Percentiles rank a stretch among this genome's conserved stretches.
Evolutionary conservation across 2,113 vertebrate species (phyloP).

Genomic region (Octodon degus): DNA sequence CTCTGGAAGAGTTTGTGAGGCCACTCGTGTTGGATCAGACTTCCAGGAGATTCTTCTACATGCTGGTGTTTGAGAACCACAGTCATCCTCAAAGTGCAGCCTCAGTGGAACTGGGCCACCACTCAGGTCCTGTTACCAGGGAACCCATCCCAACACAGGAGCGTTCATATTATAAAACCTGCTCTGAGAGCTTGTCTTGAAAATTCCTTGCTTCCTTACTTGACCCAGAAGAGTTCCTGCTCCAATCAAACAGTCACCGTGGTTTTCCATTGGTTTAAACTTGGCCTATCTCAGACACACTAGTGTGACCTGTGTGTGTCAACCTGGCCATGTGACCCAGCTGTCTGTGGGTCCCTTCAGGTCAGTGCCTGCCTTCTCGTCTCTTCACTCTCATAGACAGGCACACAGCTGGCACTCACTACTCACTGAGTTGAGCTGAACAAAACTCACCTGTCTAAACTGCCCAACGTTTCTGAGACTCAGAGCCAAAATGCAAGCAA

Average conservation of each 20-base stretch:
- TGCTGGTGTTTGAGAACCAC: neutral
- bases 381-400: neutral
- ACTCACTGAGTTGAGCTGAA: neutral
- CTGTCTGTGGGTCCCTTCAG: neutral
- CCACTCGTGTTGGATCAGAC: neutral
- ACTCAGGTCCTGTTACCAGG: neutral
- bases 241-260: neutral
- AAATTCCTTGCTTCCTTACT: neutral
- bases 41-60: neutral
- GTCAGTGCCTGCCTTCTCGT: neutral
- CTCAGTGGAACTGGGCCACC: neutral
- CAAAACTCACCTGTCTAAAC: neutral
- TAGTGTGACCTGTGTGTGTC: neutral
- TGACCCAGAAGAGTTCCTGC: neutral
- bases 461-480: slow-evolving; percentile 55
- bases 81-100: neutral
- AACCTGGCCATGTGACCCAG: neutral
- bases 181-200: neutral
- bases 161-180: neutral
- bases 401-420: neutral
- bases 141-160: neutral
- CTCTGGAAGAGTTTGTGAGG: neutral
- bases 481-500: slow-evolving; percentile 44
- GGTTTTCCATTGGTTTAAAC: neutral
- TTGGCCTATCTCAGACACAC: neutral